A percentile compares a stretch with the other conserved stretches of the same genome.
Evolutionary conservation across 1,140 invertebrate genomes (phyloP).

Genomic region (Drosophila gunungcola): DNA sequence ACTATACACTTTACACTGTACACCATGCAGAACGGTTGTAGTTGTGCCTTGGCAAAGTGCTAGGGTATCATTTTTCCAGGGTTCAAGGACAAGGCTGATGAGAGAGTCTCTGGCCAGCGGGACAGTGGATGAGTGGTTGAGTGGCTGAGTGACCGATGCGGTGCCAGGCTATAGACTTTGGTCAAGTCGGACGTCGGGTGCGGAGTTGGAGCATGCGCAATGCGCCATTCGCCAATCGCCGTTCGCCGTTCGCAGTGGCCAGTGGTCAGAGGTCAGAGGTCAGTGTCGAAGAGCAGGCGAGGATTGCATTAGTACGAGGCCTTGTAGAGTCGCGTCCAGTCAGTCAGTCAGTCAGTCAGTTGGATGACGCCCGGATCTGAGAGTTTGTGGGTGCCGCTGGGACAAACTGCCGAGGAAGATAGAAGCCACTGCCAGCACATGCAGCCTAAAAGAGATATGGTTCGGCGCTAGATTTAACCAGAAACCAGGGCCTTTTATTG

Average conservation of each 20-base stretch:
- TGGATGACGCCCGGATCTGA: conserved; percentile 4
- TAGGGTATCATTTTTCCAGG: background rate
- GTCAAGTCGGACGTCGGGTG: background rate
- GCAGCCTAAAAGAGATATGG: no score
- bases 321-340: background rate
- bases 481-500: no score
- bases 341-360: conserved; percentile 8
- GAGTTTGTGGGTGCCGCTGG: background rate
- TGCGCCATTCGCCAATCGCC: no score
- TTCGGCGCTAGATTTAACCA: no score
- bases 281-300: conserved; percentile 9
- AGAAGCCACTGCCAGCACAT: no score
- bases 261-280: conserved; percentile 15
- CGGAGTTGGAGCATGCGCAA: conserved; percentile 8
- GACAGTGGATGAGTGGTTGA: no score
- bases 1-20: no score
- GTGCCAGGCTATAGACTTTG: background rate
- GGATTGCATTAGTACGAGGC: background rate
- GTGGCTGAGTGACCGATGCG: no score
- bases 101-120: background rate
- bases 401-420: background rate
- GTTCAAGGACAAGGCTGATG: conserved; percentile 5
- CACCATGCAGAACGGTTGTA: no score
- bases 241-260: no score
- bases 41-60: no score